Conservation (phyloP, 2,888 invertebrate species). For the Agrotis puta region DNA sequence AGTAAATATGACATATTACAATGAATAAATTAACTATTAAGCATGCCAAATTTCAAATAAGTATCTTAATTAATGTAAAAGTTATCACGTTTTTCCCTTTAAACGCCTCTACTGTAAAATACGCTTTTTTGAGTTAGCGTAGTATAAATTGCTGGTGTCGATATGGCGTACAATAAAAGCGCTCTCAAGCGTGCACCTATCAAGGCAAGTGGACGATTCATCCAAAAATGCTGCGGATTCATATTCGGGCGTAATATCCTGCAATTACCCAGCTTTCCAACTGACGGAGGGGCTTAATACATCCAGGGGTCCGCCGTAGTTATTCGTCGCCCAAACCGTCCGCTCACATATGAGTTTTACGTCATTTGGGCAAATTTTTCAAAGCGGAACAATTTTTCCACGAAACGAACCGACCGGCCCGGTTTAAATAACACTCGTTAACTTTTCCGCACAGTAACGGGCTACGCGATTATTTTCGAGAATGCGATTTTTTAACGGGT, state of each 20-base stretch:
- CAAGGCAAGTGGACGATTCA: slow-evolving; percentile 49
- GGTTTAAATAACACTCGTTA: slow-evolving; percentile 89
- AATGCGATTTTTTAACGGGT: slow-evolving; percentile 85
- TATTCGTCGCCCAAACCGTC: slow-evolving; percentile 73
- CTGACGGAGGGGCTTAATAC: slow-evolving; percentile 74
- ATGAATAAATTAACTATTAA: no score
- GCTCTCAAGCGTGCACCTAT: slow-evolving; percentile 36
- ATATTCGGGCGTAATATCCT: slow-evolving; percentile 67
- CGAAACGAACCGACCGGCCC: slow-evolving; percentile 73
- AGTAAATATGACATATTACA: no score
- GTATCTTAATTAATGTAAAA: no score
- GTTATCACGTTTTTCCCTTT: no score
- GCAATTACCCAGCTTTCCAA: slow-evolving; percentile 76
- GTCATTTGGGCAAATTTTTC: slow-evolving; percentile 87
- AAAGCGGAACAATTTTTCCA: slow-evolving; percentile 84
- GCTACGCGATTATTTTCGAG: slow-evolving; percentile 83
- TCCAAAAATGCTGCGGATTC: slow-evolving; percentile 62
- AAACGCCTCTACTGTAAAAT: no score
- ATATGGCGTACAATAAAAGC: slow-evolving; percentile 57
- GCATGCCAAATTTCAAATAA: no score
- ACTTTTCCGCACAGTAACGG: slow-evolving; percentile 84
- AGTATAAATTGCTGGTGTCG: no score
- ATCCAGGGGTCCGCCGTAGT: slow-evolving; percentile 74
- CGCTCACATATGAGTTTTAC: slow-evolving; percentile 85
- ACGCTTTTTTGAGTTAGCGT: no score